Percentiles rank a stretch among this genome's conserved stretches.
Evolutionary conservation across 2,797 vertebrate genomes (phyloP).

Genomic region (Brachyalestes nurse): DNA sequence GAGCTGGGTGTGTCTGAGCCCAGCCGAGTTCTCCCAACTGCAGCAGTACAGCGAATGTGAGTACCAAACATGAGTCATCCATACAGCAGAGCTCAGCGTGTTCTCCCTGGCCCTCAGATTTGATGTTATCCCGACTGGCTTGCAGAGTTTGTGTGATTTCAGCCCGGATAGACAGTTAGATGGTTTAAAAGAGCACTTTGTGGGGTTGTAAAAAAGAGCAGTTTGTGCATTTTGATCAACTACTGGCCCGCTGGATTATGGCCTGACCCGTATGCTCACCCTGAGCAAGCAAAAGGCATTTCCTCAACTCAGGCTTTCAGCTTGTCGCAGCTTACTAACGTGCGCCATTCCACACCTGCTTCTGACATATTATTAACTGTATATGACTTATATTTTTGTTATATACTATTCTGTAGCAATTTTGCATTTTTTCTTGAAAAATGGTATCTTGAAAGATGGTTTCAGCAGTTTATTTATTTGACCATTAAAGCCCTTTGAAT

Average conservation of each 20-base stretch:
- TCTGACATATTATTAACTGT: neutral
- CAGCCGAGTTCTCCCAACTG: conserved; percentile 89
- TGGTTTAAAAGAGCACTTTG: neutral
- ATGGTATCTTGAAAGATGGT: too few relatives aligned
- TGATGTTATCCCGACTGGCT: neutral
- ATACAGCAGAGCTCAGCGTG: neutral
- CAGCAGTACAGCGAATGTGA: conserved; percentile 95
- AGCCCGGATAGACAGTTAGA: conserved; percentile 6
- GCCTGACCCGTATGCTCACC: too few relatives aligned
- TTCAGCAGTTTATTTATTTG: conserved; percentile 23
- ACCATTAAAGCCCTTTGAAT: conserved; percentile 34
- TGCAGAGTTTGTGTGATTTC: conserved; percentile 35
- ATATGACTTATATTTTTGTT: neutral
- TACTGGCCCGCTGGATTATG: too few relatives aligned
- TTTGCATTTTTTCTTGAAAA: neutral
- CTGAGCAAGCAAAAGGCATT: too few relatives aligned
- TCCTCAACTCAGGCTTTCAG: too few relatives aligned
- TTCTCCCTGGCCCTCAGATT: neutral
- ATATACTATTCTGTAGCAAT: neutral
- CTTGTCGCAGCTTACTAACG: too few relatives aligned
- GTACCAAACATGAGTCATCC: conserved; percentile 64
- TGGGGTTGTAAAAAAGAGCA: neutral
- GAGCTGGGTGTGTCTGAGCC: conserved; percentile 88
- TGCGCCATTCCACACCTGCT: too few relatives aligned
- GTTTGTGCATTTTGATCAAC: too few relatives aligned